Base-by-base conservation (phyloP, 2,797 vertebrate genomes). In the Betta splendens region DNA sequence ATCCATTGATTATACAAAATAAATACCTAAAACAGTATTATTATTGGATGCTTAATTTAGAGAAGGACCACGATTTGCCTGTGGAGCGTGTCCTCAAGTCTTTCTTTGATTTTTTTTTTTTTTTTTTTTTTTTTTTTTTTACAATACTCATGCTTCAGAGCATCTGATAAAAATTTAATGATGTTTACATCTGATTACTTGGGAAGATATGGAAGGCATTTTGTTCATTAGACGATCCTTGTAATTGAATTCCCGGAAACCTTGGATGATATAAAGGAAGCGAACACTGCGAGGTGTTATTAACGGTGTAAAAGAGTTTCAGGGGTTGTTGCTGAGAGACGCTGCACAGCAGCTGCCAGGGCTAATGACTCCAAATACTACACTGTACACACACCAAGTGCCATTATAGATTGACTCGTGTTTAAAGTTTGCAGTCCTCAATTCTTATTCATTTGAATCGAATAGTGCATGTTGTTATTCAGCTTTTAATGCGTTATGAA, bases 171-270 rank as follows among this genome's bases (percentile, higher is more conserved):
- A 80, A 56, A 16, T 68, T 56, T 69, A 71, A 70, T 75, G 72
- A 72, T 72, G 76, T 75, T 68, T 77, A 71, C 43, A 57, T 75
- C 57, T 71, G 60, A 65, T 66, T 67, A 53, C 72, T 60, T 59
- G 62, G 39, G 32, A 64, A 42, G 53, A 45, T 53, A 21, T 62
- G 49, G 42, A 72, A 70, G 48, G 47, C 44, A 72, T 69, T 53
- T 7, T 28, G 57, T 43, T 78, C 66, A 73, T 75, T 71, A 62
- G 50, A 26, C n/a, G 26, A 40, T 33, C 21, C 37, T 43, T 64
- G 25, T 76, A 51, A 58, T 56, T 64, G 50, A 73, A 68, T 79
- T 75, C 52, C 55, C 49, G 69, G 59, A 70, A 71, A 68, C 57
- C 57, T 53, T 64, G 35, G 33, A 73, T 10, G n/a, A 35, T 44